These are phyloP conservation scores for Acrobasis repandana DNA, from an alignment of 2,888 invertebrate genomes.

Conservation along the genomic window DNA sequence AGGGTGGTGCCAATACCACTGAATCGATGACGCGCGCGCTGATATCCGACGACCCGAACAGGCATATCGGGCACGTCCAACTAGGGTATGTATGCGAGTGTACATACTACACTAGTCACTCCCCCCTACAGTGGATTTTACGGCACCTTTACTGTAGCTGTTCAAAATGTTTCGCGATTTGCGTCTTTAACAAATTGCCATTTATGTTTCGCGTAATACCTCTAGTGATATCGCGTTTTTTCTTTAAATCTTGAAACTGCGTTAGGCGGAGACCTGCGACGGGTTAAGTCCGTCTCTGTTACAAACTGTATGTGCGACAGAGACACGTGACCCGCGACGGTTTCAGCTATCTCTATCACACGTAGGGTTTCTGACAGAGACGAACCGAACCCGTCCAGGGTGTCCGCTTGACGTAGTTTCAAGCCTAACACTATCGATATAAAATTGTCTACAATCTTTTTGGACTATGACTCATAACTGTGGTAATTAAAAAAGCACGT, in stretches of 20 bases:
- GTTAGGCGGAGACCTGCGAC: too few relatives aligned
- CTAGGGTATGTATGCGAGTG: slow-evolving; percentile 93
- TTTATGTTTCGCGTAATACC: not conserved
- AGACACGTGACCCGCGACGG: too few relatives aligned
- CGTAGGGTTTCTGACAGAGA: too few relatives aligned
- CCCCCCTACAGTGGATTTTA: slow-evolving; percentile 37
- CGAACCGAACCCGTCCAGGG: too few relatives aligned
- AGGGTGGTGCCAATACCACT: slow-evolving; percentile 95
- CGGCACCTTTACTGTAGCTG: slow-evolving; percentile 23
- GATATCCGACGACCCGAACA: slow-evolving; percentile 96
- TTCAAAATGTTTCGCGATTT: not conserved
- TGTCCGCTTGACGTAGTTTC: too few relatives aligned
- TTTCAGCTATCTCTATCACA: too few relatives aligned
- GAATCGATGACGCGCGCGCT: slow-evolving; percentile 98
- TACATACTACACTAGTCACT: slow-evolving; percentile 69
- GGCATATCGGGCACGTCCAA: slow-evolving; percentile 95
- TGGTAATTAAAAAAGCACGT: too few relatives aligned
- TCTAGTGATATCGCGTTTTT: too few relatives aligned
- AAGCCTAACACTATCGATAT: not conserved
- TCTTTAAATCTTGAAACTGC: too few relatives aligned
- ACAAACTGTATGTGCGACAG: too few relatives aligned
- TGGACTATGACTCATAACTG: too few relatives aligned
- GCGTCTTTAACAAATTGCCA: not conserved
- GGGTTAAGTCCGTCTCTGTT: too few relatives aligned
- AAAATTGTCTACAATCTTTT: not conserved